phyloP scores from a whole-genome alignment of 2,888 invertebrate genomes.

The Ametastegia equiseti region DNA sequence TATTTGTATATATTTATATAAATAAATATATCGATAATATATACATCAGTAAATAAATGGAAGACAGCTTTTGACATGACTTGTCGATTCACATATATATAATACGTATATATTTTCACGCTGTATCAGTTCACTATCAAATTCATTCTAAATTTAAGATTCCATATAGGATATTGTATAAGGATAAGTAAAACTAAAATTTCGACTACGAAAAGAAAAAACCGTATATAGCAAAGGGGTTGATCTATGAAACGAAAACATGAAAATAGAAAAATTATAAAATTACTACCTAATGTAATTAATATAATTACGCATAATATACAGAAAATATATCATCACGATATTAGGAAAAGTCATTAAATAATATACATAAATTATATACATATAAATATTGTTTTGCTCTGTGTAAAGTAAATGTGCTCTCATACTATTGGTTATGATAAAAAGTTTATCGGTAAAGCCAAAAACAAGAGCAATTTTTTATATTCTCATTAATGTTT shows the following conservation, averaged over 20 bases:
- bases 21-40: background rate
- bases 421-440: slow-evolving; percentile 1
- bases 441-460: background rate
- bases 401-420: slow-evolving; percentile 35
- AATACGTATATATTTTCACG: background rate
- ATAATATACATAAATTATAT: background rate
- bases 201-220: background rate
- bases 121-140: background rate
- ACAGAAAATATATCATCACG: slow-evolving; percentile 19
- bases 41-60: background rate
- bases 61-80: background rate
- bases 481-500: background rate
- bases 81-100: background rate
- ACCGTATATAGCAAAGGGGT: background rate
- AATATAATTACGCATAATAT: slow-evolving; percentile 21
- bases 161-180: background rate
- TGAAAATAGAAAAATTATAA: background rate
- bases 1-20: too few species aligned
- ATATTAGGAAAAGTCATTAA: slow-evolving; percentile 25
- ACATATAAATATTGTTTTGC: slow-evolving; percentile 13
- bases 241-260: too few species aligned
- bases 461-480: slow-evolving; percentile 14
- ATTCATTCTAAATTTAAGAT: slow-evolving; percentile 8
- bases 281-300: slow-evolving; percentile 30
- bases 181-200: background rate